phyloP scores from a whole-genome alignment of 2,113 vertebrate genomes.

The Anser cygnoides region DNA sequence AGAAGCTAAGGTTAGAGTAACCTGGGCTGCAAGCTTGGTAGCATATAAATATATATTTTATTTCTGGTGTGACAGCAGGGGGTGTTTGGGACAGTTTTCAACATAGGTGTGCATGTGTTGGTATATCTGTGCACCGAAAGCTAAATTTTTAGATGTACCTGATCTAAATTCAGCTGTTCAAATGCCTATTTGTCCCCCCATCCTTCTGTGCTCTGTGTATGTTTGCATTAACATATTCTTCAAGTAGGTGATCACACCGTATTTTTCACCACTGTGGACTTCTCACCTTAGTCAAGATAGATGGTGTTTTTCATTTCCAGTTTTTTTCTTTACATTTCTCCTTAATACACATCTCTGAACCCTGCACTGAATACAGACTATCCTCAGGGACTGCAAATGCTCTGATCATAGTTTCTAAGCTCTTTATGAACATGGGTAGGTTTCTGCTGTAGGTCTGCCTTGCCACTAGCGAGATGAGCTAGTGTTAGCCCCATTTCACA shows the following conservation, averaged over 20 bases:
- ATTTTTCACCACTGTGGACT: neutral
- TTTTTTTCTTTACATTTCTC: neutral
- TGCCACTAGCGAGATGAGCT: neutral
- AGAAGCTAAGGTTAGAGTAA: conserved; percentile 8
- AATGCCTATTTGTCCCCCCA: neutral
- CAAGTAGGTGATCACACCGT: neutral
- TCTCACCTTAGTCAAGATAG: neutral
- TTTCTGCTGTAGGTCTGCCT: neutral
- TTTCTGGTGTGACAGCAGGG: neutral
- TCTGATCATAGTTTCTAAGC: neutral
- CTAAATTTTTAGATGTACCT: neutral
- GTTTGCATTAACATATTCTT: neutral
- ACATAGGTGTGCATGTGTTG: neutral
- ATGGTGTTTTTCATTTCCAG: neutral
- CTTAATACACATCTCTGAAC: neutral
- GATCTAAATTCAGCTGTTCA: neutral
- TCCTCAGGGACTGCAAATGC: neutral
- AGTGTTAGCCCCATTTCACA: neutral
- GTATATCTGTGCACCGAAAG: neutral
- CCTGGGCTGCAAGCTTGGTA: neutral
- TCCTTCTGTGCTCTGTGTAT: neutral
- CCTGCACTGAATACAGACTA: neutral
- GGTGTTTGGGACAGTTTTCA: neutral
- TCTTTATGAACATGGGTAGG: neutral
- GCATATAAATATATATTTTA: neutral